Evolutionary conservation across 2,888 invertebrate species (phyloP), one percentile per base, ranked within the genome.

Genomic region (Frankliniella intonsa): DNA sequence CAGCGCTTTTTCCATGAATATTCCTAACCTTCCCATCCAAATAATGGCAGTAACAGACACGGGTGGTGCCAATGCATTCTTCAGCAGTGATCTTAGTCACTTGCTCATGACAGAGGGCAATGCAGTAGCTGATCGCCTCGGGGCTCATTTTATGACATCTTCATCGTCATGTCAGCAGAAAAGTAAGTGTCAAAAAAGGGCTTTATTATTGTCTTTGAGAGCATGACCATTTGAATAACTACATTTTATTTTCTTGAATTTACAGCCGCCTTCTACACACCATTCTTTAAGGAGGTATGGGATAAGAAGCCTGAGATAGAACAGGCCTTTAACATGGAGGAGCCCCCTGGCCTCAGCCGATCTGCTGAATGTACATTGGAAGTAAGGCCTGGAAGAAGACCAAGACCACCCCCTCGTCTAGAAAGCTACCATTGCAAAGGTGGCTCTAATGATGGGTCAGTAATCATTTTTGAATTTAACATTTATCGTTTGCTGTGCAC

Each of bases 241-340:
- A 38, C 38, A 38, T 38, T 38, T 38, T 38, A 38, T 38, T 38
- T 38, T 38, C 38, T 38, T 50, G 83, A 62, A 81, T 82, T 89
- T 89, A 0, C 89, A 96, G 96, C 96, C 86, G 96, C 97, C 51
- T 96, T 97, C 88, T 98, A 96, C 88, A 96, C 95, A 80, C 97
- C 97, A 80, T 98, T 98, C 90, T 95, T 98, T 90, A 96, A 97
- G 88, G 97, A 97, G 88, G 97, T 96, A 38, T 97, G 97, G 97
- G 97, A 97, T 88, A 95, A 96, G 86, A 97, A 97, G 86, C 96
- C 95, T 50, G 97, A 97, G 89, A 97, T 97, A 82, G 97, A 98
- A 87, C 95, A 95, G 87, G 94, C 97, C 25, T 95, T 95, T 88
- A 94, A 96, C 84, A 92, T 96, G 92, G 96, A 96, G 87, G 95